Conservation (phyloP, 2,113 vertebrate genomes). For the Ciconia boyciana region DNA sequence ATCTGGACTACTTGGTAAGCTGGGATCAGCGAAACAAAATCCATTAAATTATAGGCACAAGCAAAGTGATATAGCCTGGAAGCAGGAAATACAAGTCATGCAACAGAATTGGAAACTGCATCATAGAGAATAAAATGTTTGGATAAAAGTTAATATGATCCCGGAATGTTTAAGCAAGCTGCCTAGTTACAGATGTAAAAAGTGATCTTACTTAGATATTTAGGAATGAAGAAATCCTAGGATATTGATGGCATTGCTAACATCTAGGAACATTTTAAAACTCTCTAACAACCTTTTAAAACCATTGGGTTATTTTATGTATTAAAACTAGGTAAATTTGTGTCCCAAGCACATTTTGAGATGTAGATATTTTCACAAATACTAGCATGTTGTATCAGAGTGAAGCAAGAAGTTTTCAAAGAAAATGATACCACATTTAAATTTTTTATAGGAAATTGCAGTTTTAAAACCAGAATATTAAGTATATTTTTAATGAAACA, state of each 20-base stretch:
- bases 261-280: background rate
- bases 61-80: background rate
- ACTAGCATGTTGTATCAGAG: background rate
- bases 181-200: background rate
- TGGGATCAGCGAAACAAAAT: background rate
- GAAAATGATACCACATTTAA: background rate
- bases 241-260: background rate
- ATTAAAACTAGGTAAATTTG: background rate
- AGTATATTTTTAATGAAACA: background rate
- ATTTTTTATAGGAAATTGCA: background rate
- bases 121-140: background rate
- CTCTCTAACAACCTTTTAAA: background rate
- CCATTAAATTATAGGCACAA: background rate
- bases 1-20: slow-evolving; percentile 8
- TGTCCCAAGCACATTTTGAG: background rate
- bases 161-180: background rate
- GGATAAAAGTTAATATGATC: background rate
- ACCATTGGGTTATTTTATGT: background rate
- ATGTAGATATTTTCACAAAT: background rate
- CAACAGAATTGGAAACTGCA: background rate
- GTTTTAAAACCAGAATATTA: background rate
- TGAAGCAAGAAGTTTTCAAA: background rate
- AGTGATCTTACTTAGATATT: background rate
- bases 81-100: background rate
- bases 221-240: background rate